These are phyloP conservation scores for Sakesphorus luctuosus DNA, from an alignment of 2,113 vertebrate genomes.

Conservation along the genomic window DNA sequence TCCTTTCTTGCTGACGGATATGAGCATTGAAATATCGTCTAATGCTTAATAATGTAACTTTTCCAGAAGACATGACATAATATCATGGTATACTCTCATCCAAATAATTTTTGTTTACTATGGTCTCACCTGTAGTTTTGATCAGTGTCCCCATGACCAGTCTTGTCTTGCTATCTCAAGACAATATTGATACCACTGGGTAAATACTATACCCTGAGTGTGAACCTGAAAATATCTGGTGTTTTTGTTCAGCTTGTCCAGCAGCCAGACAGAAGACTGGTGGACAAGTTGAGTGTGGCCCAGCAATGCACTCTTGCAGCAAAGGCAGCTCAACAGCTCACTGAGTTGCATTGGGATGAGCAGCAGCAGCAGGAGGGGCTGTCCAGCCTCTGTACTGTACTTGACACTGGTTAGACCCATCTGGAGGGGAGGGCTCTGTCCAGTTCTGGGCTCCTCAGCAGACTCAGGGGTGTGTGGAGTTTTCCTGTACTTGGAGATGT, in stretches of 20 bases:
- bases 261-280: neutral
- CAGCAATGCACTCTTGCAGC: neutral
- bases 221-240: neutral
- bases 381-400: rapidly evolving
- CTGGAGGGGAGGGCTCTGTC: neutral
- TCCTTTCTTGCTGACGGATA: neutral
- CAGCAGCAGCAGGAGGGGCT: neutral
- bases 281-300: neutral
- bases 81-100: neutral
- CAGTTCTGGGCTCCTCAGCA: neutral
- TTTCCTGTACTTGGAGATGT: neutral
- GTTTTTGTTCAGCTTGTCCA: neutral
- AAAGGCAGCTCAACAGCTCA: neutral
- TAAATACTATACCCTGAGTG: too few species aligned
- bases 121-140: neutral
- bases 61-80: neutral
- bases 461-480: neutral
- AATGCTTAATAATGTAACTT: neutral
- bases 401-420: neutral
- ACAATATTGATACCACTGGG: neutral
- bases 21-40: neutral
- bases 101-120: neutral
- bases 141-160: neutral
- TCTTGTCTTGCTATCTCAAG: neutral
- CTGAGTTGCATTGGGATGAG: neutral